phyloP scores from a whole-genome alignment of 2,113 vertebrate species.

The Rhombomys opimus region DNA sequence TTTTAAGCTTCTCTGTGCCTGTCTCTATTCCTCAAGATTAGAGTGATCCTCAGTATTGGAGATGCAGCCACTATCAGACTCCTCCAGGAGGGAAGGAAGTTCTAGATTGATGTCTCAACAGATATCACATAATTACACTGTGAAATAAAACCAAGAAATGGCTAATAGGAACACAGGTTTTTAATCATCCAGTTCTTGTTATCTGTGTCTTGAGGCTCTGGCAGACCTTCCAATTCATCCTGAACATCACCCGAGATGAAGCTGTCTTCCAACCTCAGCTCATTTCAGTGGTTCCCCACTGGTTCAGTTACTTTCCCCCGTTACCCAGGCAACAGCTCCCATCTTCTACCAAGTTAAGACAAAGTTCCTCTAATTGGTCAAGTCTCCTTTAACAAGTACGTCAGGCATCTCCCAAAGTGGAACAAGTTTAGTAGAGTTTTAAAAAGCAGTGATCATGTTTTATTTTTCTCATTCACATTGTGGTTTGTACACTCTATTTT shows the following conservation, averaged over 20 bases:
- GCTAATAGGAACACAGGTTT: neutral
- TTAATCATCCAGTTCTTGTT: neutral
- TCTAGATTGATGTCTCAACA: neutral
- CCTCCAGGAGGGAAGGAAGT: neutral
- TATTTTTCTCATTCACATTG: neutral
- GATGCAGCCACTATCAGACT: neutral
- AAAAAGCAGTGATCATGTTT: neutral
- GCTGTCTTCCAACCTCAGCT: neutral
- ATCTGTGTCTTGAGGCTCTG: neutral
- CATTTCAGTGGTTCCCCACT: accelerated
- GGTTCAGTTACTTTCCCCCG: neutral
- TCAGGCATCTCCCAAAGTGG: neutral
- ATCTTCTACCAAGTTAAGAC: neutral
- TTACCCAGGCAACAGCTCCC: neutral
- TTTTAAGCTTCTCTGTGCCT: neutral
- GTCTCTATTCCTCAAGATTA: neutral
- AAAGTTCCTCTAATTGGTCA: neutral
- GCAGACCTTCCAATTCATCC: neutral
- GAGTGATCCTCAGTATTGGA: too few relatives aligned
- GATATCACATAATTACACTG: neutral
- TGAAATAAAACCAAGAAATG: neutral
- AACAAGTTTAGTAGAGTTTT: neutral
- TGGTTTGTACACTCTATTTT: conserved; percentile 18
- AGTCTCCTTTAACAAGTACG: neutral
- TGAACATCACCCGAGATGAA: neutral